Percentiles rank a stretch among this genome's conserved stretches.
phyloP scores from a whole-genome alignment of 1,140 invertebrate genomes.

The Drosophila equinoxialis region DNA sequence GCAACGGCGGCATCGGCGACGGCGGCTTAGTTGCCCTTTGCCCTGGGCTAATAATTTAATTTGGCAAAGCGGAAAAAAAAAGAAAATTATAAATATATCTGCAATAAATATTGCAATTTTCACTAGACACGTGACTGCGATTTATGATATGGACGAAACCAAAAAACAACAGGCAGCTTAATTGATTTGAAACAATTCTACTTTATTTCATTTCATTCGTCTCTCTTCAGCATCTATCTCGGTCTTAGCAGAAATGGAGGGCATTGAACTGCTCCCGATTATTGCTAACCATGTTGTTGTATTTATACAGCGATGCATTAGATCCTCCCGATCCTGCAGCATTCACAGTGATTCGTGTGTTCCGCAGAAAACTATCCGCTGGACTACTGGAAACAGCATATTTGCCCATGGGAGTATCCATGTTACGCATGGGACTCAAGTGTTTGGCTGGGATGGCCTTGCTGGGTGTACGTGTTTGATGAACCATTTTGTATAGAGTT shows the following conservation, averaged over 20 bases:
- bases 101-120: conserved; percentile 37
- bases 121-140: conserved; percentile 67
- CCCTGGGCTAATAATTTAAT: conserved; percentile 58
- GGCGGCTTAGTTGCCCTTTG: conserved; percentile 33
- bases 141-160: conserved; percentile 49
- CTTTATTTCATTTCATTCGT: conserved; percentile 51
- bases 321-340: background rate
- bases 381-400: conserved; percentile 66
- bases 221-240: conserved; percentile 9
- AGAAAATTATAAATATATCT: conserved; percentile 16
- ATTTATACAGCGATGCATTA: conserved; percentile 56
- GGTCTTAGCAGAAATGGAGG: conserved; percentile 72
- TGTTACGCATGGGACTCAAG: conserved; percentile 71
- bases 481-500: conserved; percentile 61
- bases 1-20: background rate
- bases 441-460: conserved; percentile 76
- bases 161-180: conserved; percentile 23
- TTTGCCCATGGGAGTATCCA: conserved; percentile 55
- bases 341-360: conserved; percentile 45
- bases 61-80: conserved; percentile 51
- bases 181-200: conserved; percentile 59
- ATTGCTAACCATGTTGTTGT: conserved; percentile 76
- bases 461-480: conserved; percentile 67
- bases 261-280: conserved; percentile 77
- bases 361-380: conserved; percentile 54